A percentile compares a stretch with the other conserved stretches of the same genome.
Evolutionary conservation across 2,797 vertebrate genomes (phyloP).

Genomic region (Cyclura pinguis): DNA sequence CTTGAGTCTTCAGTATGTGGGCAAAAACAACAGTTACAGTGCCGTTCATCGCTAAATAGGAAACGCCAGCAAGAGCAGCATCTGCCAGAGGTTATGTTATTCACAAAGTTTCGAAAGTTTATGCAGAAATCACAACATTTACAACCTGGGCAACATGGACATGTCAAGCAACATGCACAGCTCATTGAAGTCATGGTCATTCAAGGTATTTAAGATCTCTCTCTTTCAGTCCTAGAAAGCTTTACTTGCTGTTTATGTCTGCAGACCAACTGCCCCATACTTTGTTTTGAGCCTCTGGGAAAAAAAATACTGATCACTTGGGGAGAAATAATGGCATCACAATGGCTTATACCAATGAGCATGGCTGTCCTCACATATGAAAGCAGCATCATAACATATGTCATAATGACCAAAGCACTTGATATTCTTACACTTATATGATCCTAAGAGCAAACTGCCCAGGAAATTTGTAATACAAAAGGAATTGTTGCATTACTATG

Average conservation of each 20-base stretch:
- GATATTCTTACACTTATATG: neutral
- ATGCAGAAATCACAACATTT: neutral
- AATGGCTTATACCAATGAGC: slow-evolving; percentile 31
- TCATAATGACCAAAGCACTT: neutral
- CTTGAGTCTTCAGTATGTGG: slow-evolving; percentile 54
- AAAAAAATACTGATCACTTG: neutral
- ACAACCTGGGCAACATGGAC: slow-evolving; percentile 36
- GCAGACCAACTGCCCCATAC: neutral
- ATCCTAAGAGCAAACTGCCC: neutral
- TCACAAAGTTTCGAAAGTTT: neutral
- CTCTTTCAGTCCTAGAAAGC: neutral
- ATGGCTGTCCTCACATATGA: neutral
- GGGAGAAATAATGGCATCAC: slow-evolving; percentile 31
- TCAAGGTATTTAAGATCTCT: neutral
- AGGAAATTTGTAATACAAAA: neutral
- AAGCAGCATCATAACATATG: neutral
- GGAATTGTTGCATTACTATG: neutral
- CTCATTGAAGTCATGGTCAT: slow-evolving; percentile 11
- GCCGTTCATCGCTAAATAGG: slow-evolving; percentile 69
- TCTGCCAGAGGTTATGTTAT: neutral
- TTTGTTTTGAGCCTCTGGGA: neutral
- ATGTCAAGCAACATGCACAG: neutral
- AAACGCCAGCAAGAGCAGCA: slow-evolving; percentile 70
- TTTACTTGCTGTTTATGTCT: neutral
- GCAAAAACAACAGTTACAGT: slow-evolving; percentile 73